Evolutionary conservation across 2,797 vertebrate species (phyloP).

Genomic region (Pseudochaenichthys georgianus): DNA sequence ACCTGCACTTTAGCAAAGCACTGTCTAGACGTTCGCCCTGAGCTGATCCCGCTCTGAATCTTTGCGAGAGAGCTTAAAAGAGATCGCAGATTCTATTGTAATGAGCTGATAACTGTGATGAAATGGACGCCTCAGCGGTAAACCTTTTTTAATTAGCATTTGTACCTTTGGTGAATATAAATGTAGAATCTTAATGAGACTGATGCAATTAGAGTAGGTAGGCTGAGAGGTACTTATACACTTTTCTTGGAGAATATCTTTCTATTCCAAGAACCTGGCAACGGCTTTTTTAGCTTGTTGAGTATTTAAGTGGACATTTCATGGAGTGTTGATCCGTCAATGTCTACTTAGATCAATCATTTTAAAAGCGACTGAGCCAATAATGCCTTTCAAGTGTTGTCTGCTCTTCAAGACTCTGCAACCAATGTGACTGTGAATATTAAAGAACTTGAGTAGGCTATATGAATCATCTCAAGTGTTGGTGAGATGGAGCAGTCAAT

Average conservation of each 20-base stretch:
- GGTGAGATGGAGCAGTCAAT: background rate
- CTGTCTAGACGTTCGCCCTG: slow-evolving; percentile 64
- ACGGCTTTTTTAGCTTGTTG: slow-evolving; percentile 31
- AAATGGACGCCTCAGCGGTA: slow-evolving; percentile 55
- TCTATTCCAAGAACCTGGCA: slow-evolving; percentile 31
- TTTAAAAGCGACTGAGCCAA: slow-evolving; percentile 5
- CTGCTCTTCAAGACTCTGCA: background rate
- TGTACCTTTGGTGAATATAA: slow-evolving; percentile 57
- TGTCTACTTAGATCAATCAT: background rate
- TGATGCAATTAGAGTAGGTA: slow-evolving; percentile 54
- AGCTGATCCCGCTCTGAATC: slow-evolving; percentile 50
- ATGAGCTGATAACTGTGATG: slow-evolving; percentile 60
- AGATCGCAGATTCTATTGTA: slow-evolving; percentile 45
- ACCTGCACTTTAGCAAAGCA: slow-evolving; percentile 65
- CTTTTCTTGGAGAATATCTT: slow-evolving; percentile 13
- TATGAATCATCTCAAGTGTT: background rate
- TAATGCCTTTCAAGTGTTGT: background rate
- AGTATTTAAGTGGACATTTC: slow-evolving; percentile 3
- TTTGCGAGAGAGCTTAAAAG: slow-evolving; percentile 60
- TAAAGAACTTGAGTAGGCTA: slow-evolving; percentile 1
- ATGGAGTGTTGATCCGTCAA: background rate
- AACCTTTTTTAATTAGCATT: slow-evolving; percentile 61
- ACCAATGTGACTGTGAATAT: background rate
- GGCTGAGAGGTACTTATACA: slow-evolving; percentile 31
- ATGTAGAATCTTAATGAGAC: slow-evolving; percentile 58